Evolutionary conservation across 2,888 invertebrate genomes (phyloP), one percentile per base, ranked within the genome.

Genomic region (Anorthoa munda): DNA sequence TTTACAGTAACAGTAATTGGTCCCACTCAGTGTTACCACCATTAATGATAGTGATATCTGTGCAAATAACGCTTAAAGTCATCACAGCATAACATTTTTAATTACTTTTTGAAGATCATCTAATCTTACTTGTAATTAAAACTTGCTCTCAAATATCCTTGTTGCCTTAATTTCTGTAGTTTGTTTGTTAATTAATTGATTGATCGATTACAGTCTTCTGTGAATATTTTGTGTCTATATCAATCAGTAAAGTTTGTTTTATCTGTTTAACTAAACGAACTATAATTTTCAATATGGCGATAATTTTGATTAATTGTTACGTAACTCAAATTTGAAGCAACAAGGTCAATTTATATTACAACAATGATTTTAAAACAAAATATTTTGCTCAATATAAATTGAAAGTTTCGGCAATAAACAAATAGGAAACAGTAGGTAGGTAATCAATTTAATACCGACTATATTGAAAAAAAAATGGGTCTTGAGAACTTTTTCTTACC

Each of bases 111-210:
- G 15, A 61, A 39, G 2, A 53, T 26, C n/a, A 65, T n/a, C 18
- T 55, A 39, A 5, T 15, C 7, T n/a, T 23, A 31, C n/a, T 72
- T 66, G 56, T 50, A 70, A 71, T 83, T 50, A 66, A 70, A 70
- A 70, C 56, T 70, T 65, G 3, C 7, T 61, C 72, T 65, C 23
- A 58, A 61, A 75, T 80, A 72, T 74, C 66, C 72, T 70, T 72
- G 61, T 72, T 69, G 56, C 56, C 65, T 68, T 67, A 61, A 79
- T 77, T 82, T 68, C 48, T 50, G 77, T 68, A 81, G 77, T 79
- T 85, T 77, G 79, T 81, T 63, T 73, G 77, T 81, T 86, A 85
- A 85, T 85, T 83, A 85, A 79, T 60, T 45, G 76, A 31, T 85
- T 79, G 76, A 83, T 83, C 67, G 76, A 75, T 75, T 75, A 76